Base-by-base conservation (phyloP, 2,797 vertebrate species). In the Schizopygopsis malacanthus region DNA sequence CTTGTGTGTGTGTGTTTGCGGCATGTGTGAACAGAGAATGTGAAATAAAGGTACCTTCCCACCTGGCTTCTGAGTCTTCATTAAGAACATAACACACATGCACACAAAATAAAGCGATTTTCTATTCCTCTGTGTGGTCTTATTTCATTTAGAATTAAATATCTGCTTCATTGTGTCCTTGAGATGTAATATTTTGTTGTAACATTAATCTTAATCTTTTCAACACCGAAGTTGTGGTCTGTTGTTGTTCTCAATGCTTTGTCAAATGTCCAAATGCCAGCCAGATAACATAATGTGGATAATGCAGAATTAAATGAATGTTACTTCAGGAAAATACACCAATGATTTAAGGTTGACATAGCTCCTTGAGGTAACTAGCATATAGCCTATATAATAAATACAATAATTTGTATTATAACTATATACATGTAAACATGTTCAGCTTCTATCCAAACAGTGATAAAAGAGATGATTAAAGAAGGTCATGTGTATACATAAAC, bases 11-110 rank as follows among this genome's bases (percentile, higher is more conserved):
- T 56, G 18, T 18, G 22, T 25, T 20, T 33, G n/a, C 70, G n/a
- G 28, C 5, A 54, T 22, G 33, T 13, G 11, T 13, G 33, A 20
- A 41, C 11, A 41, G 70, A 63, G 6, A 33, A 78, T 82, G 69
- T 25, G 77, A 56, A 94, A 94, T 95, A 94, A 95, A 94, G 56
- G 1, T 0, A 76, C 79, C 87, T 86, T 22, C 12, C 39, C 20
- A 85, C 52, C 65, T 82, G 69, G 13, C 18, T 71, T 89, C 89
- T 39, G 91, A 92, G 89, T 92, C 83, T 87, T 91, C 4, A 76
- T 83, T 70, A 28, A 39, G 56, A 50, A 67, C 39, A 67, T 47
- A 47, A 59, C 43, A 79, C 75, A 70, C 73, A 81, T 43, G 39
- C 2, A 39, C 79, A 80, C 39, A 82, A 65, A 84, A 86, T 85